Conservation (phyloP, 2,888 invertebrate species). For the Papilio demoleus region DNA sequence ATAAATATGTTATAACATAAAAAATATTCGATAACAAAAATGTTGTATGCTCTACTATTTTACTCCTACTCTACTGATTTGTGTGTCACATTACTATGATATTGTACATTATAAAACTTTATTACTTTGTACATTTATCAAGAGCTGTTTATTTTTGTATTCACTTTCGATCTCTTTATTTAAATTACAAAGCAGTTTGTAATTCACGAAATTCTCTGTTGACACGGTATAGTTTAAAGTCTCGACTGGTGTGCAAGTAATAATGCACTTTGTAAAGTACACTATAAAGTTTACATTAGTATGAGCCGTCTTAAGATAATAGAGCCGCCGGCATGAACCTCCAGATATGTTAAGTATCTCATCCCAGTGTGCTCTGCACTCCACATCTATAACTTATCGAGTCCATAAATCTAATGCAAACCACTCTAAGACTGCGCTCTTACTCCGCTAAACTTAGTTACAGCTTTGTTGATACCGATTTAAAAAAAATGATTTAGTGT, state of each 20-base stretch:
- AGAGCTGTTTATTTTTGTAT: not conserved
- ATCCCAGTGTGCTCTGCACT: slow-evolving; percentile 14
- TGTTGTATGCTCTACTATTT: not conserved
- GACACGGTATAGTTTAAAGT: slow-evolving; percentile 1
- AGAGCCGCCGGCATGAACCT: slow-evolving; percentile 16
- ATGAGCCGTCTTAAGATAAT: slow-evolving; percentile 24
- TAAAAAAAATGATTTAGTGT: not conserved
- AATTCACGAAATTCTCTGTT: not conserved
- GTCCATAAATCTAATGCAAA: slow-evolving; percentile 36
- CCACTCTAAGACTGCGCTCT: slow-evolving; percentile 28
- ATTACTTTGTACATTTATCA: not conserved
- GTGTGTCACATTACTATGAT: too few species aligned
- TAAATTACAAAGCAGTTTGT: not conserved
- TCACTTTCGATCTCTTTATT: not conserved
- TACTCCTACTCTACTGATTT: too few species aligned
- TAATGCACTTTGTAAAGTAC: slow-evolving; percentile 47
- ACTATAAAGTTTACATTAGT: slow-evolving; percentile 26
- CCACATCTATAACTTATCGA: slow-evolving; percentile 34
- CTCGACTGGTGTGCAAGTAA: slow-evolving; percentile 28
- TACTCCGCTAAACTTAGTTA: slow-evolving; percentile 20
- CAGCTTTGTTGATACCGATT: not conserved
- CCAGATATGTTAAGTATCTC: slow-evolving; percentile 31
- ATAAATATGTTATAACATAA: too few species aligned
- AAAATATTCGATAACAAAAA: not conserved
- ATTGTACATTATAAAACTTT: not conserved